Evolutionary conservation across 2,797 vertebrate species (phyloP).

Genomic region (Phalloptychus januarius): DNA sequence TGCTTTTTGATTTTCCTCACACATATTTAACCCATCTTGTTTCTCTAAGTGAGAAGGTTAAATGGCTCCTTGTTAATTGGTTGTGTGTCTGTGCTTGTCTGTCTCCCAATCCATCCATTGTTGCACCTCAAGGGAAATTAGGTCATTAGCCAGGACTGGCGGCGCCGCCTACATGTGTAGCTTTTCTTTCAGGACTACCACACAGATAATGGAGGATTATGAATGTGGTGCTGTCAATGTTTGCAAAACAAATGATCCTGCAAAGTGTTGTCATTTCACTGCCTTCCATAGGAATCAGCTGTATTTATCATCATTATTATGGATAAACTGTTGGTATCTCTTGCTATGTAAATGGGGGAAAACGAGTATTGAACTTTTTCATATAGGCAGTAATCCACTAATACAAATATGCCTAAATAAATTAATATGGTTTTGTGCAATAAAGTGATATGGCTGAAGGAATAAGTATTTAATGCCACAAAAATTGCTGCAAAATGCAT

Average conservation of each 20-base stretch:
- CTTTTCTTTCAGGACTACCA: slow-evolving; percentile 36
- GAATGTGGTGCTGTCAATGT: slow-evolving; percentile 28
- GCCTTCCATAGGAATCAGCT: slow-evolving; percentile 17
- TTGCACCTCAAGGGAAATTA: slow-evolving; percentile 45
- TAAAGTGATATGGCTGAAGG: background rate
- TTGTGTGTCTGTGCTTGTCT: slow-evolving; percentile 24
- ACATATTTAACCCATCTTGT: slow-evolving; percentile 46
- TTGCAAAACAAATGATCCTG: slow-evolving; percentile 33
- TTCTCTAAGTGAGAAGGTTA: slow-evolving; percentile 49
- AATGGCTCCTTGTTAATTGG: slow-evolving; percentile 61
- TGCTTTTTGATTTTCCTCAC: slow-evolving; percentile 13
- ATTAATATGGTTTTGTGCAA: background rate
- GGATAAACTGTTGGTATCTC: slow-evolving; percentile 9
- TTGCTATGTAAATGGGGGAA: slow-evolving; percentile 3
- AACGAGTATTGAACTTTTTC: background rate
- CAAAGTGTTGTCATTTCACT: slow-evolving; percentile 17
- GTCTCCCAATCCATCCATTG: slow-evolving; percentile 33
- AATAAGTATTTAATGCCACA: background rate
- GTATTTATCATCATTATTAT: slow-evolving; percentile 15
- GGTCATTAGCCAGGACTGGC: slow-evolving; percentile 40
- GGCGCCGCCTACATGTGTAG: slow-evolving; percentile 24
- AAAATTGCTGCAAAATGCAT: background rate
- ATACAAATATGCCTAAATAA: background rate
- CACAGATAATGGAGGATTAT: slow-evolving; percentile 34
- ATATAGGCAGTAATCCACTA: background rate